A percentile compares a stretch with the other conserved stretches of the same genome.
These are phyloP conservation scores for Euphydryas editha DNA, from an alignment of 2,888 invertebrate species.

Conservation along the genomic window DNA sequence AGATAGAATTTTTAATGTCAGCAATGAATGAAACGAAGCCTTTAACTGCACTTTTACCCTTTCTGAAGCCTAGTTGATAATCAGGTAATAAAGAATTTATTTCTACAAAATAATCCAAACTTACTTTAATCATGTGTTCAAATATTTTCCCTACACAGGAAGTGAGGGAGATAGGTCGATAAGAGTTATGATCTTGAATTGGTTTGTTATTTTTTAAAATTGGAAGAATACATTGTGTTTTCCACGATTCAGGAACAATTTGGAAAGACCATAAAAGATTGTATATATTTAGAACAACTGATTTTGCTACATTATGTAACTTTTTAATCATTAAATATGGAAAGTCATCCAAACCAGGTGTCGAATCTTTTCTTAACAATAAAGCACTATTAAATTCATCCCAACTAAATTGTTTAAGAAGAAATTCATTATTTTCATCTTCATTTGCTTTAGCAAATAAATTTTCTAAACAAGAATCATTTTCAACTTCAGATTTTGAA, in stretches of 20 bases:
- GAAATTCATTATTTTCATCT: slow-evolving; percentile 10
- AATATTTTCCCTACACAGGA: slow-evolving; percentile 34
- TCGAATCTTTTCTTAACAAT: slow-evolving; percentile 33
- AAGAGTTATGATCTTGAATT: slow-evolving; percentile 25
- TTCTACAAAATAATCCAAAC: slow-evolving; percentile 38
- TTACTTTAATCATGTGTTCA: slow-evolving; percentile 36
- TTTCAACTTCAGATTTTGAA: neutral
- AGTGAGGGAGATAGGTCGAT: slow-evolving; percentile 37
- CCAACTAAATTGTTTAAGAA: slow-evolving; percentile 28
- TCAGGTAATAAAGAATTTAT: slow-evolving; percentile 24
- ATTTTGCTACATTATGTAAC: slow-evolving; percentile 23
- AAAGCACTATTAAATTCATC: slow-evolving; percentile 29
- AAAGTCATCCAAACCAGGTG: slow-evolving; percentile 35
- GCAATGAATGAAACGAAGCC: slow-evolving; percentile 34
- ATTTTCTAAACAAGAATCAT: neutral
- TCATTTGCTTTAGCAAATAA: slow-evolving; percentile 3
- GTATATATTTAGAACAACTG: slow-evolving; percentile 30
- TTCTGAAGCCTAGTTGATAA: slow-evolving; percentile 33
- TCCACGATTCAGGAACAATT: slow-evolving; percentile 35
- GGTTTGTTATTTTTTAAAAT: slow-evolving; percentile 36
- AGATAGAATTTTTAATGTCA: slow-evolving; percentile 23
- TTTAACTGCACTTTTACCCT: slow-evolving; percentile 31
- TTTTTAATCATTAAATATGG: slow-evolving; percentile 35
- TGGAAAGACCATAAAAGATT: slow-evolving; percentile 32
- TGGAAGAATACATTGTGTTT: slow-evolving; percentile 39